Evolutionary conservation across 92 coral and sea anemone genomes (phyloP).

Genomic region (Actinostola sp.): DNA sequence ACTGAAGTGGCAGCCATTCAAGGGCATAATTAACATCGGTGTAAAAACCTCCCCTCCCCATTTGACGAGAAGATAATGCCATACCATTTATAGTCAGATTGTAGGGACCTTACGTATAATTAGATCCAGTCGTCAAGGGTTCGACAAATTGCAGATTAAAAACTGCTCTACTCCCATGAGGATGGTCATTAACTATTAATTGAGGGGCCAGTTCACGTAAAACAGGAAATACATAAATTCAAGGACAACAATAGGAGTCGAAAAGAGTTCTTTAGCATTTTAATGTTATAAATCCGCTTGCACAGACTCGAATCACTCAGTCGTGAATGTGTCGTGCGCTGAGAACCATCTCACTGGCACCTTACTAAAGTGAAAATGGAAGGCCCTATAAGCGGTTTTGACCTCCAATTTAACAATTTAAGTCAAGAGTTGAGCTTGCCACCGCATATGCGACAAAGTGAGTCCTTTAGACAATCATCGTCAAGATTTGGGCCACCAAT

Average conservation of each 20-base stretch:
- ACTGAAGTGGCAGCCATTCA: slow-evolving; percentile 54
- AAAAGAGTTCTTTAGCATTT: slow-evolving; percentile 79
- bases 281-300: slow-evolving; percentile 79
- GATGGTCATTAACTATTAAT: slow-evolving; percentile 93
- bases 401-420: slow-evolving; percentile 66
- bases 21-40: slow-evolving; percentile 71
- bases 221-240: slow-evolving; percentile 98
- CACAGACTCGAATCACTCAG: slow-evolving; percentile 59
- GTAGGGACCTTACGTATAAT: slow-evolving; percentile 83
- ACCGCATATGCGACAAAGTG: slow-evolving; percentile 79
- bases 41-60: slow-evolving; percentile 79
- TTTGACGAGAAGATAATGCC: slow-evolving; percentile 67
- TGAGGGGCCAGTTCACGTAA: slow-evolving; percentile 93
- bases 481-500: slow-evolving; percentile 72
- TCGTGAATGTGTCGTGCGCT: slow-evolving; percentile 45
- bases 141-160: slow-evolving; percentile 91
- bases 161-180: slow-evolving; percentile 87
- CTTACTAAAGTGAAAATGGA: slow-evolving; percentile 41
- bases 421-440: slow-evolving; percentile 67
- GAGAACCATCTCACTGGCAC: slow-evolving; percentile 34
- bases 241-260: slow-evolving; percentile 84
- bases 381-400: slow-evolving; percentile 72
- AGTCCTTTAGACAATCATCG: slow-evolving; percentile 68
- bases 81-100: slow-evolving; percentile 85
- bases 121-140: slow-evolving; percentile 90